Base-by-base conservation (phyloP, 2,113 vertebrate genomes). In the Elanus axillaris region DNA sequence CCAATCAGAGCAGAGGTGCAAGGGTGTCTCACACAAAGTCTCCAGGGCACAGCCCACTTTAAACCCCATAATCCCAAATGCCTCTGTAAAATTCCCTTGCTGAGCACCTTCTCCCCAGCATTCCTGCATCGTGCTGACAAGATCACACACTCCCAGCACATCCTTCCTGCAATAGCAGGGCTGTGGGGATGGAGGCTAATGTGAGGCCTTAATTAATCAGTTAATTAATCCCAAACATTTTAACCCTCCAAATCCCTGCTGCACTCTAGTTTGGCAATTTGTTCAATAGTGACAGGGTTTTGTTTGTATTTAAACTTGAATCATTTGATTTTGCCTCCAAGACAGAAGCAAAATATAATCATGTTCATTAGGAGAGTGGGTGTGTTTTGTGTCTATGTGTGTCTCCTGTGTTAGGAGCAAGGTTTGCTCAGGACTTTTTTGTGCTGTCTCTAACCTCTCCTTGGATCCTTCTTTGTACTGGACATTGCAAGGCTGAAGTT, bases 181-280 rank as follows among this genome's bases (percentile, higher is more conserved):
- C 89, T 94, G 27, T 4, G 2, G 91, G 62, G 94, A 93, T 82
- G 71, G 91, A 90, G 72, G 60, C 77, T 93, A 92, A 84, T 96
- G 86, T 80, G 86, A 91, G 64, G 76, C n/a, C 73, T 94, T 97
- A 97, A 97, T 98, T 97, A 97, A 97, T 96, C 85, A 91, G 94
- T 90, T 97, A 97, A 97, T 98, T 97, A 96, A 97, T 94, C 92
- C 91, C 90, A 96, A 94, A 91, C 89, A 96, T 96, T 96, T 96
- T 96, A 96, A 95, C 96, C 91, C 96, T 92, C 91, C 75, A 95
- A 96, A 91, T 91, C 67, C 80, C 91, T 76, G 60, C 89, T 91
- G 93, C 4, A 0, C 29, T 94, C 69, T 88, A 81, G 53, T 84
- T 96, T 68, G 53, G 74, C 50, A 91, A 67, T 82, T 96, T 79